These are phyloP conservation scores for Cephus cinctus DNA, from an alignment of 1,140 invertebrate genomes.

Conservation along the genomic window DNA sequence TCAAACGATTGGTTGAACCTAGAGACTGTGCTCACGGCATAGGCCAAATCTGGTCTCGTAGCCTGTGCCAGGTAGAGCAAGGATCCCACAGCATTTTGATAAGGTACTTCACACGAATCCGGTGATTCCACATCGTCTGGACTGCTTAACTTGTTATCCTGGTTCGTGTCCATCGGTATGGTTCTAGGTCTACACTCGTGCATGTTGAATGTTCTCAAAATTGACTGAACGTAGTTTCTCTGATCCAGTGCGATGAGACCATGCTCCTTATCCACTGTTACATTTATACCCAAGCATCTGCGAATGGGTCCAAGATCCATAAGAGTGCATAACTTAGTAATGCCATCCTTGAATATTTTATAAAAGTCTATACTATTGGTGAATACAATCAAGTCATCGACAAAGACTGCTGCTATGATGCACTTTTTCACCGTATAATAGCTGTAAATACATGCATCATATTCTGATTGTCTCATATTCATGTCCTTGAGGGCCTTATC, in stretches of 20 bases:
- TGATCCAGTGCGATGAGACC: background rate
- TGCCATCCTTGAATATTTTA: constrained; percentile 12
- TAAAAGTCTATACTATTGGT: constrained; percentile 19
- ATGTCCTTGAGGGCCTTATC: constrained; percentile 15
- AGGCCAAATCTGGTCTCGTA: constrained; percentile 43
- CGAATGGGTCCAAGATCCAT: constrained; percentile 22
- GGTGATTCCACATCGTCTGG: too few relatives aligned
- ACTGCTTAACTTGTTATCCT: too few relatives aligned
- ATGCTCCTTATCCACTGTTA: constrained; percentile 8
- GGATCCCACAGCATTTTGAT: constrained; percentile 29
- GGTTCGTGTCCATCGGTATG: background rate
- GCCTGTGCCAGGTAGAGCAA: constrained; percentile 36
- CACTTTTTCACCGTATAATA: constrained; percentile 12
- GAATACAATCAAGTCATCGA: constrained; percentile 42
- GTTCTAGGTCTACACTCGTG: background rate
- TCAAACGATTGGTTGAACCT: too few relatives aligned
- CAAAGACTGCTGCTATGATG: constrained; percentile 34
- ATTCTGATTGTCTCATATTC: constrained; percentile 18
- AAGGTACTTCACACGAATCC: constrained; percentile 16
- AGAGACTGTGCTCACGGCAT: constrained; percentile 24
- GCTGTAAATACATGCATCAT: constrained; percentile 33
- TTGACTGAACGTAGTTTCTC: constrained; percentile 3
- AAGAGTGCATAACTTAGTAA: constrained; percentile 20
- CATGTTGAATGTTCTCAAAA: constrained; percentile 21
- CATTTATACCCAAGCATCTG: constrained; percentile 23